Base-by-base conservation (phyloP, 2,888 invertebrate genomes). In the Chydorus sphaericus region DNA sequence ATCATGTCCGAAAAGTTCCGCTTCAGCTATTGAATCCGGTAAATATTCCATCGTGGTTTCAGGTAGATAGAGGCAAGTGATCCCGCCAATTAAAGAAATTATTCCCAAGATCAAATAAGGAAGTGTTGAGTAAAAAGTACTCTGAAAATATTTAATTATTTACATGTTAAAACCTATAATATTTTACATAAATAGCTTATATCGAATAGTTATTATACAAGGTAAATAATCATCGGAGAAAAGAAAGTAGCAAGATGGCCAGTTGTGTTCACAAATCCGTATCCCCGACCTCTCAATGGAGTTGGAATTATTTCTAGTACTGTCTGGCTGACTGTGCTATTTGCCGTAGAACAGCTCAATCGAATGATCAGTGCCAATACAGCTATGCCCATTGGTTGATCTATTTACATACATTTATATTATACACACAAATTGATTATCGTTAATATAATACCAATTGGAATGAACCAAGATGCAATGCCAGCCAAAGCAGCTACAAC, bases 261-360 rank as follows among this genome's bases (percentile, higher is more conserved):
- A 57, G 75, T 73, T 3, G 79, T 76, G 64, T 80, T 78, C 2
- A 78, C 74, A 1, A 74, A 72, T 0, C 77, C 75, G 26, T 79
- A 76, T 11, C 79, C 79, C 63, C 79, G 78, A 0, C 78, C 80
- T 28, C 80, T 69, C 3, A 80, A 75, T 59, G 75, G 76, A 1
- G 79, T 79, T 16, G 80, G 80, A 56, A 79, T 76, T 28, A 80
- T 63, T 63, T 80, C 80, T 1, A 79, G 77, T 23, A 78, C 78
- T 62, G 80, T 80, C 63, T 80, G 80, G 4, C 77, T 75, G 4
- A 76, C 77, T 3, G 79, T 78, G 64, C 79, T 79, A 64, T 78
- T 80, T 11, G 79, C 78, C 6, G 78, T 73, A 20, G 77, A 77
- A 4, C 79, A 75, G n/a, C 75, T 74, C 56, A 80, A 72, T 44